phyloP scores from a whole-genome alignment of 1,140 invertebrate genomes.

The Calliopsis andreniformis region DNA sequence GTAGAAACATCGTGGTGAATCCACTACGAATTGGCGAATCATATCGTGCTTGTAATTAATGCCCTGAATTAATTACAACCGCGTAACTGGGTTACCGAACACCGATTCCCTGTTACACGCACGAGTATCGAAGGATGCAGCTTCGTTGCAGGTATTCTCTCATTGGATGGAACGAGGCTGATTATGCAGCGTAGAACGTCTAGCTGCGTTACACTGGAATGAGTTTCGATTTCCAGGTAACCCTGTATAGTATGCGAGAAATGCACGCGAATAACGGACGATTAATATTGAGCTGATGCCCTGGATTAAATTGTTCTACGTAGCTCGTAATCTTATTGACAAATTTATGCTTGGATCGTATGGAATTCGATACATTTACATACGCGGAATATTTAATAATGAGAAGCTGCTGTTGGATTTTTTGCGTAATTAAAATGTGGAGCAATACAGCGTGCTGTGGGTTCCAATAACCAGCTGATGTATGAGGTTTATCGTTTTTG shows the following conservation, averaged over 20 bases:
- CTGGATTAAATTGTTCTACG: conserved; percentile 19
- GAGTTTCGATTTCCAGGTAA: conserved; percentile 37
- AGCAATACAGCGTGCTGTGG: too few species aligned
- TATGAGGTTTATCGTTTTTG: too few species aligned
- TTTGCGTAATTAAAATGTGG: too few species aligned
- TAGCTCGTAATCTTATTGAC: conserved; percentile 27
- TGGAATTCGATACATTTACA: too few species aligned
- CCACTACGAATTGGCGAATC: background rate
- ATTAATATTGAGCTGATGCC: background rate
- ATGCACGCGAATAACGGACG: conserved; percentile 12
- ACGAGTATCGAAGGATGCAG: background rate
- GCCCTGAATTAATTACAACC: conserved; percentile 3
- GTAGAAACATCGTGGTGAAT: background rate
- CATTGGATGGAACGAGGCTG: background rate
- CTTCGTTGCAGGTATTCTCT: background rate
- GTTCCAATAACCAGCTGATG: too few species aligned
- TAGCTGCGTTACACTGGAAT: background rate
- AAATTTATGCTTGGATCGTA: background rate
- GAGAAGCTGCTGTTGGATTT: too few species aligned
- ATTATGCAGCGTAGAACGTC: background rate
- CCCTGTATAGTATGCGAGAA: background rate
- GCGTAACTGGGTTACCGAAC: conserved; percentile 1
- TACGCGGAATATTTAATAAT: too few species aligned
- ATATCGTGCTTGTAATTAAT: conserved; percentile 20
- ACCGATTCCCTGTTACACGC: background rate